Base-by-base conservation (phyloP, 2,888 invertebrate species). In the Phlogophora meticulosa region DNA sequence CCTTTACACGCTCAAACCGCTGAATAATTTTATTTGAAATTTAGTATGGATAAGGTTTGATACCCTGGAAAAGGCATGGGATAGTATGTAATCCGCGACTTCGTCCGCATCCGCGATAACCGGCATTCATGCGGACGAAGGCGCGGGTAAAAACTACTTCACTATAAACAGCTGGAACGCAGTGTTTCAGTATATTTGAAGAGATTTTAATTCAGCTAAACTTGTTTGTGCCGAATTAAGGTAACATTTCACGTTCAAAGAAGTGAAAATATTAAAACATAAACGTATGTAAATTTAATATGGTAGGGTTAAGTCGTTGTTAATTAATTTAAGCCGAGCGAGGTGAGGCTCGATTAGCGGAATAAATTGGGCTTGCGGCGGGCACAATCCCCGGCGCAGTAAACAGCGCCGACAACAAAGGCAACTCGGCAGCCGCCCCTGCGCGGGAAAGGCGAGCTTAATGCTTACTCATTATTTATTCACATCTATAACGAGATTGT, bases 381-480 rank as follows among this genome's bases (percentile, higher is more conserved):
- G 86, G 86, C 89, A 88, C 90, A 90, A 90, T 90, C 91, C 92
- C 92, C 85, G 85, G 84, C 90, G 91, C 90, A 90, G 93, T 92
- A 90, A 92, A 92, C 91, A 92, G 88, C 85, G 90, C 87, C 90
- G 89, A 90, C 93, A 93, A 94, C 94, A 94, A 93, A 94, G 92
- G 91, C 91, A 87, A 83, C 87, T 87, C 88, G 86, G 88, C 88
- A 86, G 87, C 83, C 83, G 71, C 89, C 88, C 87, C 82, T 72
- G 82, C 85, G 83, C 88, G 87, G 87, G 85, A 85, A 88, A 88
- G 85, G 87, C 90, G 88, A 86, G 90, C 91, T 92, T 92, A 93
- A 93, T 93, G 93, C 92, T 91, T 88, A 91, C 92, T 93, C 92
- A 94, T 94, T 94, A 94, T 94, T 95, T 94, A 95, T 95, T 95